Base-by-base conservation (phyloP, 23 tunicate genomes). In the Oikopleura albicans region DNA sequence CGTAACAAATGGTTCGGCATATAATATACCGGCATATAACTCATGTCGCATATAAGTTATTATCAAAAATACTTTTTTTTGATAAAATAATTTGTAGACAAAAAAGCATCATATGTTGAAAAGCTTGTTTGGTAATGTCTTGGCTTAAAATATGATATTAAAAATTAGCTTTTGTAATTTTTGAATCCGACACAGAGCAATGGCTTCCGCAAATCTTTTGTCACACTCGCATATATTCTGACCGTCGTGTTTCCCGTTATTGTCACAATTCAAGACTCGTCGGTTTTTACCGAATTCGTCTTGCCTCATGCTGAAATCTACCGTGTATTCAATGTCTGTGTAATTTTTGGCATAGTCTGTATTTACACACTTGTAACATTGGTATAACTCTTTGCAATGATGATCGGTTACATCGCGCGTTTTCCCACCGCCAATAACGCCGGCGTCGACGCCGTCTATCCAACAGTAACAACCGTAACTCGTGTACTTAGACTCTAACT, bases 381-480 rank as follows among this genome's bases (percentile, higher is more conserved):
- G 12, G 22, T 49, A 71, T 2, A 71, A 37, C 37, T 71, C 79
- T 71, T 71, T 71, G 37, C 79, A 71, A 12, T 27, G 36, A 2
- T 12, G 2, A 29, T 71, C 79, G 33, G 79, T 71, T 4, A 22
- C 4, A 71, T 71, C 79, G 4, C 35, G 28, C 28, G 35, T 37
- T 71, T 71, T 71, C 4, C 79, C 79, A 29, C 79, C 79, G 37
- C 79, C 79, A 2, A 71, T 16, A 29, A 71, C 79, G 35, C 79
- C 79, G 35, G 4, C 31, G 37, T 71, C 79, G 37, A 71, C 79
- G 27, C 79, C 79, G 31, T 71, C 79, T 16, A 71, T 71, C 79
- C 79, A 71, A 37, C 79, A 71, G 37, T 71, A 71, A 29, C 79
- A 71, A 2, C 79, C 79, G 37, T 71, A 71, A 29, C 31, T 71